Evolutionary conservation across 2,797 vertebrate species (phyloP).

Genomic region (Anabacerthia variegaticeps): DNA sequence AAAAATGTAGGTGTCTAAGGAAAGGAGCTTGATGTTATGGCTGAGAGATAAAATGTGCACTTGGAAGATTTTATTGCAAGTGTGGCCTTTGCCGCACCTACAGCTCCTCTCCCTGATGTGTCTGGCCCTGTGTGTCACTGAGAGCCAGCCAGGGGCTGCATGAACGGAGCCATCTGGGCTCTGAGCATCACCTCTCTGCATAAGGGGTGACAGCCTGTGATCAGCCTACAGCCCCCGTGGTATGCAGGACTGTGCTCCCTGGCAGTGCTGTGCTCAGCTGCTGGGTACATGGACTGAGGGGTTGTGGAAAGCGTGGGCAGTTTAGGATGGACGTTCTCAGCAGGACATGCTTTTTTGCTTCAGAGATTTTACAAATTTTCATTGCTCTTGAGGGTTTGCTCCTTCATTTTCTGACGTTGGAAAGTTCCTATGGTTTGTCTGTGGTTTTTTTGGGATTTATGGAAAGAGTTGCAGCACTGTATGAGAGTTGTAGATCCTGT

Average conservation of each 20-base stretch:
- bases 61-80: not conserved
- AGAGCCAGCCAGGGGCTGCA: not conserved
- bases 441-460: fast-evolving
- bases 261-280: not conserved
- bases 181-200: not conserved
- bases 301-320: fast-evolving
- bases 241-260: not conserved
- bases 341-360: not conserved
- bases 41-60: not conserved
- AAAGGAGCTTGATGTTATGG: not conserved
- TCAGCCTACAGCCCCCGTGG: not conserved
- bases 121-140: not conserved
- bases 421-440: not conserved
- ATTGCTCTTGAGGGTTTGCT: not conserved
- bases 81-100: not conserved
- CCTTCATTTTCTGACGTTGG: not conserved
- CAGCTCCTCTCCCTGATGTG: not conserved
- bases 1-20: not conserved
- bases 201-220: not conserved
- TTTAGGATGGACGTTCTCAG: not conserved
- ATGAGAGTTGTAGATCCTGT: not conserved
- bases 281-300: not conserved
- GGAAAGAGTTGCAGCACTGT: not conserved
- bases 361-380: not conserved
- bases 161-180: not conserved